A percentile compares a stretch with the other conserved stretches of the same genome.
These are phyloP conservation scores for Aspiorhynchus laticeps DNA, from an alignment of 2,113 vertebrate genomes.

Conservation along the genomic window DNA sequence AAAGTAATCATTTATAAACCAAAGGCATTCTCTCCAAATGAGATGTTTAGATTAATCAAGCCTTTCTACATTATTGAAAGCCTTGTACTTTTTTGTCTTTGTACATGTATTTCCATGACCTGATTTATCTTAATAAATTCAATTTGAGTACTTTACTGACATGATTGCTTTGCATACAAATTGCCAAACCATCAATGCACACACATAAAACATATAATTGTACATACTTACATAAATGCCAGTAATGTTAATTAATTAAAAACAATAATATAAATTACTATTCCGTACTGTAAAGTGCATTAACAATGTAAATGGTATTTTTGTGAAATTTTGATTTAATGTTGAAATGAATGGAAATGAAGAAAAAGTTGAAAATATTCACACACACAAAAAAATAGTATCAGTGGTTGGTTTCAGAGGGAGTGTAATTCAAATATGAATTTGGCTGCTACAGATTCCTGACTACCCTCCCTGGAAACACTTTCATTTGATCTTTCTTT, in stretches of 20 bases:
- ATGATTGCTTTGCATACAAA: background rate
- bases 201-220: background rate
- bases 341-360: background rate
- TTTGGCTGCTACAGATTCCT: background rate
- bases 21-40: background rate
- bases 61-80: background rate
- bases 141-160: background rate
- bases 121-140: background rate
- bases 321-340: background rate
- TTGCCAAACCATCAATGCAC: background rate
- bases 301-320: background rate
- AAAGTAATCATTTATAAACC: background rate
- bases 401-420: background rate
- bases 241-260: background rate
- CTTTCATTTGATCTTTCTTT: slow-evolving; percentile 54
- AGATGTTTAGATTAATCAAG: background rate
- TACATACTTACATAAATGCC: background rate
- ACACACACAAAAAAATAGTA: background rate
- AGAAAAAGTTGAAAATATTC: too few relatives aligned
- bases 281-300: background rate
- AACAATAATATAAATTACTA: background rate
- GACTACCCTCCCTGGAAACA: background rate
- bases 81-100: background rate
- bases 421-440: background rate
- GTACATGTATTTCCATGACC: background rate